Evolutionary conservation across 2,888 invertebrate genomes (phyloP).

Genomic region (Brenthis daphne): DNA sequence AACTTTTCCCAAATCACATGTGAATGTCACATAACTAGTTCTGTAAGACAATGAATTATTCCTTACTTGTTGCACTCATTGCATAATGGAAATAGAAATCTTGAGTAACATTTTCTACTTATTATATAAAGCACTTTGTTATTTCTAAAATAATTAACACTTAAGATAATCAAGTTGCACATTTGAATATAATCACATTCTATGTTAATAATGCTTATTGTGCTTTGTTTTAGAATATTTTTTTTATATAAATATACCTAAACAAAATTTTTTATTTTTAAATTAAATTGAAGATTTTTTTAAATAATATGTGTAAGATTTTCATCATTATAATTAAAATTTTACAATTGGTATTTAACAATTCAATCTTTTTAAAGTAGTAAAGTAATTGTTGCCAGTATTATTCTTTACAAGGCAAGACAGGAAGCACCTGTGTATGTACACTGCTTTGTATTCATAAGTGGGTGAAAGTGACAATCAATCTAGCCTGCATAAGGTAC

Average conservation of each 20-base stretch:
- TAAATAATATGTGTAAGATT: too few species aligned
- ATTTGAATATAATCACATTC: too few species aligned
- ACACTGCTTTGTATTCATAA: constrained; percentile 24
- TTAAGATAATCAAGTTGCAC: too few species aligned
- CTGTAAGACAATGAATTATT: constrained; percentile 28
- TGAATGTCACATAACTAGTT: constrained; percentile 31
- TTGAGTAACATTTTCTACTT: constrained; percentile 12
- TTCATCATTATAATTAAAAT: too few species aligned
- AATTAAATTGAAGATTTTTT: too few species aligned
- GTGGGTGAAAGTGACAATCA: constrained; percentile 35
- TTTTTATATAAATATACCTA: too few species aligned
- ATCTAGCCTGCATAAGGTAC: constrained; percentile 1
- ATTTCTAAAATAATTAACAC: too few species aligned
- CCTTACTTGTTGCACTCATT: constrained; percentile 22
- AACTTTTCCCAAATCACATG: constrained; percentile 14
- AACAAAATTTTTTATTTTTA: too few species aligned
- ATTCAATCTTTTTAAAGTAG: not conserved
- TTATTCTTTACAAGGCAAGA: constrained; percentile 8
- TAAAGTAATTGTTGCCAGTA: not conserved
- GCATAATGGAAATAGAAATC: constrained; percentile 30
- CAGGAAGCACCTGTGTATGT: constrained; percentile 24
- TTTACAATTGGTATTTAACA: too few species aligned
- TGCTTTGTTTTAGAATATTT: too few species aligned
- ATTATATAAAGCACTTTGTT: constrained; percentile 23
- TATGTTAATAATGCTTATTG: too few species aligned